phyloP scores from a whole-genome alignment of 2,113 vertebrate species.

The Sphyrna mokarran region DNA sequence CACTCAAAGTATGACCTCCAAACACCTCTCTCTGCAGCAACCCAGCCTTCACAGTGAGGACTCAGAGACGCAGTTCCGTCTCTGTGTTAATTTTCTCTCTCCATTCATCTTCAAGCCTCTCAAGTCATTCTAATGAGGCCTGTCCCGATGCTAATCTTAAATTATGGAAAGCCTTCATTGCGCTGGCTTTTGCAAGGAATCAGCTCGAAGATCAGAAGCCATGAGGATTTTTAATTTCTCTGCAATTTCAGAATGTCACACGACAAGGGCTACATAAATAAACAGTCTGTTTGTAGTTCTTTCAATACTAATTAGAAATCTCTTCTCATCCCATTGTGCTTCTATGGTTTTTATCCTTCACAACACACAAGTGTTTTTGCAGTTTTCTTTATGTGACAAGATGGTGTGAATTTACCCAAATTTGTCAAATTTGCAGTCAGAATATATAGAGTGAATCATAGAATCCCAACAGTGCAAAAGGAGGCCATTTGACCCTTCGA shows the following conservation, averaged over 20 bases:
- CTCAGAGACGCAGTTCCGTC: neutral
- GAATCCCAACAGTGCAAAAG: no score
- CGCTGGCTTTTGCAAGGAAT: neutral
- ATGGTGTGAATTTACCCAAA: neutral
- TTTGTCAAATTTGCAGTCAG: neutral
- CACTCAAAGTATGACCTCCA: no score
- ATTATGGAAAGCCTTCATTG: neutral
- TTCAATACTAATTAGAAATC: neutral
- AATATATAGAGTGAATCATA: no score
- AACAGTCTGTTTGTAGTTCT: neutral
- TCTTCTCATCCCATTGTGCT: neutral
- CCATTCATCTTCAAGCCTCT: neutral
- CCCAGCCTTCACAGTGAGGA: neutral
- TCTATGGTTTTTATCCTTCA: neutral
- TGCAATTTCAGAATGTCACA: neutral
- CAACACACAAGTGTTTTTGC: neutral
- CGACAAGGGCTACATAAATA: neutral
- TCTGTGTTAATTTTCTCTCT: neutral
- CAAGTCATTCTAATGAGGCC: neutral
- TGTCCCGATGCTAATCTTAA: neutral
- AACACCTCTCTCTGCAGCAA: neutral
- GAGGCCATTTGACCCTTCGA: no score
- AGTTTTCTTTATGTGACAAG: neutral
- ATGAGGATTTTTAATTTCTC: neutral
- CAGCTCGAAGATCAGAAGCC: neutral